Conservation (phyloP, 2,113 vertebrate genomes). For the Cisticola juncidis region DNA sequence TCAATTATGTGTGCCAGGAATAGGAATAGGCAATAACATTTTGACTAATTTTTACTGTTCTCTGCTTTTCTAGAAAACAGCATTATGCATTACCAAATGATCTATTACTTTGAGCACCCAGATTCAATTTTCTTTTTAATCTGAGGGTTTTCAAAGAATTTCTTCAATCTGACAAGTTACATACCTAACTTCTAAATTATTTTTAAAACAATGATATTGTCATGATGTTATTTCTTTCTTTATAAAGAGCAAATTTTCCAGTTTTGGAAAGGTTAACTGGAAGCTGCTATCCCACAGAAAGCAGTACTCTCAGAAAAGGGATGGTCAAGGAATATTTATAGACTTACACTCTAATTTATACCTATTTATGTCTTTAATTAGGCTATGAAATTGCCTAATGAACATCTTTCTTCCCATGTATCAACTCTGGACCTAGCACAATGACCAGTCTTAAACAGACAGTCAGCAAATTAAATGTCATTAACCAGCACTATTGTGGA, state of each 20-base stretch:
- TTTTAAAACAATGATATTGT: background rate
- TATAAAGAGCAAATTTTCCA: background rate
- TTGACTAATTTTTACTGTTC: background rate
- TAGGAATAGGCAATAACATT: background rate
- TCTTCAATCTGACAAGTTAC: background rate
- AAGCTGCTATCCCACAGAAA: background rate
- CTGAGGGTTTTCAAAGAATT: background rate
- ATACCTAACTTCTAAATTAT: background rate
- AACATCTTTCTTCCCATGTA: background rate
- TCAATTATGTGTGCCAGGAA: background rate
- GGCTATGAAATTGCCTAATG: background rate
- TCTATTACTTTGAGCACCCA: background rate
- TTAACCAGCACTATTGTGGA: background rate
- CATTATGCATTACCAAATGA: accelerated
- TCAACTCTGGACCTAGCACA: background rate
- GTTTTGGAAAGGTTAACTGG: background rate
- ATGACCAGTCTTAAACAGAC: background rate
- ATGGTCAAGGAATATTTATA: background rate
- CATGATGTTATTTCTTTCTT: background rate
- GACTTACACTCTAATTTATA: background rate
- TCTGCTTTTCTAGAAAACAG: background rate
- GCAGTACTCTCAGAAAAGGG: background rate
- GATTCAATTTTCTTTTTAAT: background rate
- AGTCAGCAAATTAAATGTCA: background rate
- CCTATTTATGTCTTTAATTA: background rate